Percentiles rank a stretch among this genome's conserved stretches.
Evolutionary conservation across 1,140 invertebrate genomes (phyloP).

Genomic region (Diploscapter pachys): DNA sequence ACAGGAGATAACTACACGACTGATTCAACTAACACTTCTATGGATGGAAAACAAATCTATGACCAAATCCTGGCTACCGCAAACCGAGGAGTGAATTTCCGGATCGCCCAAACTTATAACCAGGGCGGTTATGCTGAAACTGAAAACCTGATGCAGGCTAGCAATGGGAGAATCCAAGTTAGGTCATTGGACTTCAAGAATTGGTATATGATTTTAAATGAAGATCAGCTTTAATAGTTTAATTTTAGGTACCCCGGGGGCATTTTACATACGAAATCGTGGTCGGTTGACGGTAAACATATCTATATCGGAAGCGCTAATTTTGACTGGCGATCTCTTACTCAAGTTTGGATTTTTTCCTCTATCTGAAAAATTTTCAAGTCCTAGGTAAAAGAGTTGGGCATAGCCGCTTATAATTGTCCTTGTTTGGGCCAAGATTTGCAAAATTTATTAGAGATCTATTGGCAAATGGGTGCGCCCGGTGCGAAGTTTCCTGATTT

Average conservation of each 20-base stretch:
- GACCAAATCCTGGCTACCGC: conserved; percentile 22
- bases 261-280: conserved; percentile 91
- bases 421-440: conserved; percentile 78
- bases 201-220: neutral
- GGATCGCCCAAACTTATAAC: conserved; percentile 31
- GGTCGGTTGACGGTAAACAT: conserved; percentile 72
- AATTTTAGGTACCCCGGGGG: conserved; percentile 63
- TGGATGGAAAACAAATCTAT: conserved; percentile 24
- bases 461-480: conserved; percentile 73
- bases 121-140: conserved; percentile 27
- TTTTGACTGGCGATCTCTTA: conserved; percentile 84
- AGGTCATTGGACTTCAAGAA: conserved; percentile 27
- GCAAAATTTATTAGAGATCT: conserved; percentile 83
- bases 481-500: conserved; percentile 72
- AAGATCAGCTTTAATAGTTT: neutral
- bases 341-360: conserved; percentile 69
- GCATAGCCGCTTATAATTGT: conserved; percentile 78
- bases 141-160: conserved; percentile 2
- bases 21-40: conserved; percentile 18
- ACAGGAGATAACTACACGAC: conserved; percentile 24
- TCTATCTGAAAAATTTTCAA: neutral
- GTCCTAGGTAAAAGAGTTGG: conserved; percentile 83
- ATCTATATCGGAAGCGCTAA: conserved; percentile 68
- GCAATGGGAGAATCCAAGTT: conserved; percentile 19
- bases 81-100: conserved; percentile 7